phyloP scores from a whole-genome alignment of 2,888 invertebrate genomes.

The Tipula lateralis region DNA sequence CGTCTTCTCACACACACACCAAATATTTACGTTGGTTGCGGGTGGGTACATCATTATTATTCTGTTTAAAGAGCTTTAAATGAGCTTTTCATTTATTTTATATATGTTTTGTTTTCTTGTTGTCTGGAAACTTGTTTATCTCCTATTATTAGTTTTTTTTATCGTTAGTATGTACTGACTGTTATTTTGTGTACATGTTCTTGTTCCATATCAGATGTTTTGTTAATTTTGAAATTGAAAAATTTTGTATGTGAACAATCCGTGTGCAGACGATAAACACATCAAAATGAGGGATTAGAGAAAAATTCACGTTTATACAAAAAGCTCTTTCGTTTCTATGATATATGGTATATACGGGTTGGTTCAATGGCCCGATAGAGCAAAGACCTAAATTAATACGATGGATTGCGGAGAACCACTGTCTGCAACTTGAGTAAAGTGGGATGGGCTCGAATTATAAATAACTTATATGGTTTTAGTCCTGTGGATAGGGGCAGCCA shows the following conservation, averaged over 20 bases:
- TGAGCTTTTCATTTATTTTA: not conserved
- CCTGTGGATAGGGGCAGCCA: too few species aligned
- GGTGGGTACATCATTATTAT: not conserved
- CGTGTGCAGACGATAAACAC: not conserved
- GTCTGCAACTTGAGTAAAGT: too few species aligned
- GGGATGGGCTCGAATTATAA: too few species aligned
- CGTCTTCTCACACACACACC: not conserved
- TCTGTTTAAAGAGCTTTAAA: not conserved
- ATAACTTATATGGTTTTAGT: too few species aligned
- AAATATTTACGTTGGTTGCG: not conserved
- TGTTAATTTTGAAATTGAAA: not conserved
- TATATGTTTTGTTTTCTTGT: not conserved
- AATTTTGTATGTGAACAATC: not conserved
- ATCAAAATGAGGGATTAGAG: not conserved
- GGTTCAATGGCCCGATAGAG: not conserved
- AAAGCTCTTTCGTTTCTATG: not conserved
- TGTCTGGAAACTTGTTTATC: slow-evolving; percentile 11
- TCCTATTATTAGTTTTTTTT: not conserved
- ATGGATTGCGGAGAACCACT: too few species aligned
- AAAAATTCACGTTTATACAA: not conserved
- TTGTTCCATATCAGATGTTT: not conserved
- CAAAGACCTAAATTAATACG: too few species aligned
- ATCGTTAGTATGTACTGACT: too few species aligned
- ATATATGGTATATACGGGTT: not conserved
- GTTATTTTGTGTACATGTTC: not conserved